Evolutionary conservation across 1,140 invertebrate species (phyloP).

Genomic region (Drosophila pachea): DNA sequence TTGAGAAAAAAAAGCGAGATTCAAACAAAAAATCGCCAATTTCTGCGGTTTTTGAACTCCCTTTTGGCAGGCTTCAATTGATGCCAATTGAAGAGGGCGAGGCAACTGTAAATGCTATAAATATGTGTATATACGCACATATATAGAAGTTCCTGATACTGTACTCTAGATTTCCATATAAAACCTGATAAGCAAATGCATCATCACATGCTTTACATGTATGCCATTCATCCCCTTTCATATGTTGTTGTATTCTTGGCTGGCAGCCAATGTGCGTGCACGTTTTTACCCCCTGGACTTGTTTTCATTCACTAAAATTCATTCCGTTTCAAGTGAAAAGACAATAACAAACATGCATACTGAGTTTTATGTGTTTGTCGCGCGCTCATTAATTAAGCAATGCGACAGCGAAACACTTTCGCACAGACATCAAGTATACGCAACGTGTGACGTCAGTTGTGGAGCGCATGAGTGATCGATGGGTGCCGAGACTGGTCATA

Average conservation of each 20-base stretch:
- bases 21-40: not conserved
- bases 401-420: constrained; percentile 21
- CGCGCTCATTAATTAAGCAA: constrained; percentile 52
- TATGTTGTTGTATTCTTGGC: not conserved
- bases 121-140: too few relatives aligned
- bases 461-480: constrained; percentile 20
- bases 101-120: not conserved
- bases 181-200: not conserved
- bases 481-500: not conserved
- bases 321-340: constrained; percentile 43
- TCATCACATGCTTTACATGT: not conserved
- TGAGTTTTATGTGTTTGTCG: constrained; percentile 41
- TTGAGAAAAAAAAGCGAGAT: constrained; percentile 11
- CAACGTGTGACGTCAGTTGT: constrained; percentile 36
- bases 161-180: not conserved
- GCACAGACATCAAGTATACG: constrained; percentile 41
- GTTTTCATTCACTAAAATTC: constrained; percentile 45
- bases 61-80: not conserved
- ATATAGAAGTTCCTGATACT: not conserved
- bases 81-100: not conserved
- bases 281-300: constrained; percentile 12
- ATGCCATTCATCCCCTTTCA: not conserved
- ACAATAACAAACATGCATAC: constrained; percentile 38
- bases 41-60: constrained; percentile 52
- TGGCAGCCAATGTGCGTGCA: not conserved